Evolutionary conservation across 2,113 vertebrate species (phyloP), one percentile per base, ranked within the genome.

Genomic region (Ondatra zibethicus): DNA sequence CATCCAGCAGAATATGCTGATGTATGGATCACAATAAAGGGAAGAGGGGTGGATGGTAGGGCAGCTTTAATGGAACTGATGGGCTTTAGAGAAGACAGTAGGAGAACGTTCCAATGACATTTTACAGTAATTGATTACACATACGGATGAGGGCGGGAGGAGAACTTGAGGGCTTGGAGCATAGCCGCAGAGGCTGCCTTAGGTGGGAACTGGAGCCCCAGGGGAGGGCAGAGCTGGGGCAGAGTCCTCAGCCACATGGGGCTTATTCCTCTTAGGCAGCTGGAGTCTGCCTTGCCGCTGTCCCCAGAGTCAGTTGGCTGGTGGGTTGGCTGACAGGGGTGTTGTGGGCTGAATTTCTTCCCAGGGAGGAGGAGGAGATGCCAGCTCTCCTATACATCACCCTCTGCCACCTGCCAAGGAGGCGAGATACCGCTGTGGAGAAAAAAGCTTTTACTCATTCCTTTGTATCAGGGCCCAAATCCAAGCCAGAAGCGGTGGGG

Each of bases 381-480:
- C 97, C 93, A 96, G 81, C 76, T 88, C 84, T 73, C 93, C 93
- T 77, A 85, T 88, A 80, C 42, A 96, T 96, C 95, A 95, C 63
- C 78, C 90, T 89, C 80, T 97, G 96, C 97, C 97, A 96, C 94
- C 94, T 96, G 97, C 97, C 95, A 97, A 97, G 92, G 96, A 98
- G 95, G 94, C 77, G 16, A 97, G 93, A 94, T 72, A 94, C 82
- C 50, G 95, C 97, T 95, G 96, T 21, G 50, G 97, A 66, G 94
- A 97, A 97, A 97, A 96, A 78, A 94, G 91, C 92, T 96, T 96
- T 97, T 96, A 95, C 89, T 96, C 89, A 94, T 96, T 97, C 92
- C 91, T 97, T 97, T 97, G 90, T 96, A 77, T 36, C 21, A 47
- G 66, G 91, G 55, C 76, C 68, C 93, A 96, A 97, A 82, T 52